These are phyloP conservation scores for Felis catus DNA, from an alignment of 2,113 vertebrate species.

Conservation along the genomic window DNA sequence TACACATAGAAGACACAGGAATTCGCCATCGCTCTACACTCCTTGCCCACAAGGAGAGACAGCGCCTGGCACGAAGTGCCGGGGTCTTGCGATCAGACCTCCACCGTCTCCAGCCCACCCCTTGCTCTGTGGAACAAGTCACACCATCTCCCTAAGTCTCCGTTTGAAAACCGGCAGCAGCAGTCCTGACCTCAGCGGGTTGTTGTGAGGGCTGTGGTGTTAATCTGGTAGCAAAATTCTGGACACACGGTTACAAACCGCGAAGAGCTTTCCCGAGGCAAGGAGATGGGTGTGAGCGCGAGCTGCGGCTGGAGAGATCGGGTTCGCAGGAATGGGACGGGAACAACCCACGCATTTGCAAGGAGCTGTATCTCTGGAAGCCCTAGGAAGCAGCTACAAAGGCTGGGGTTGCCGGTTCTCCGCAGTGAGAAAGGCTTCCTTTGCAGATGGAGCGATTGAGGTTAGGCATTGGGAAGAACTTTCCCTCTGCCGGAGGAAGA, in stretches of 20 bases:
- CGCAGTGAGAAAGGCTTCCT: neutral
- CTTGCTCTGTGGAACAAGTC: neutral
- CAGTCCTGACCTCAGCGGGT: neutral
- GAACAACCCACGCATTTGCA: neutral
- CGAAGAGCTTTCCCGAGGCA: neutral
- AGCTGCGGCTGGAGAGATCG: neutral
- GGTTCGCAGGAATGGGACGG: neutral
- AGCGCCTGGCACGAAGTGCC: neutral
- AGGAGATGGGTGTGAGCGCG: neutral
- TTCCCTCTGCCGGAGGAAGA: neutral
- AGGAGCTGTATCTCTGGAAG: neutral
- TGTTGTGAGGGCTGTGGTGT: neutral
- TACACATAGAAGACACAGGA: neutral
- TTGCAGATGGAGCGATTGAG: neutral
- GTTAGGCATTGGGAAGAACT: neutral
- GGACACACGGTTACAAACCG: neutral
- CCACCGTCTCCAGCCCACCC: neutral
- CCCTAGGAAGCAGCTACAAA: neutral
- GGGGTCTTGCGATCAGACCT: neutral
- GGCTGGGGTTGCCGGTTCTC: neutral
- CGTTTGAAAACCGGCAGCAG: neutral
- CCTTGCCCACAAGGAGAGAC: neutral
- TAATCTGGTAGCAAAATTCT: neutral
- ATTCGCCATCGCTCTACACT: too few relatives aligned
- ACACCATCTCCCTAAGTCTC: neutral